Evolutionary conservation across 2,888 invertebrate species (phyloP).

Genomic region (Galerucella nymphaeae): DNA sequence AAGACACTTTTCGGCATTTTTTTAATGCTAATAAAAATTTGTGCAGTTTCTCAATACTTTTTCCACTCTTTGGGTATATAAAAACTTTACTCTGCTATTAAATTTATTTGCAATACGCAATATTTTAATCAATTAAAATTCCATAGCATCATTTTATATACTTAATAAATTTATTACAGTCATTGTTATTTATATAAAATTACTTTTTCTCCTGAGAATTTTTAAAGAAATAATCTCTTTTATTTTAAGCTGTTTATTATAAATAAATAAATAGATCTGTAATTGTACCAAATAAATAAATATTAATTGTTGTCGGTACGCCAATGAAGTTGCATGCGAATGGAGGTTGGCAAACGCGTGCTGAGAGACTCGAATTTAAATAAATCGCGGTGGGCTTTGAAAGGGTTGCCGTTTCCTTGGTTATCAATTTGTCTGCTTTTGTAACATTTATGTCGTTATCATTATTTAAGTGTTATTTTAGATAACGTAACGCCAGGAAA

Average conservation of each 20-base stretch:
- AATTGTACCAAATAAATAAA: too few relatives aligned
- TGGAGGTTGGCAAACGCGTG: constrained; percentile 30
- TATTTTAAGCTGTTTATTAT: too few relatives aligned
- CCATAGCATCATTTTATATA: background rate
- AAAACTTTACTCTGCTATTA: background rate
- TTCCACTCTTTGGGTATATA: background rate
- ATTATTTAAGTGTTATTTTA: constrained; percentile 21
- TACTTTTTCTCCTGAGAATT: background rate
- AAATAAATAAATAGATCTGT: too few relatives aligned
- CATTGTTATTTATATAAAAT: constrained; percentile 17
- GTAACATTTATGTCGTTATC: constrained; percentile 31
- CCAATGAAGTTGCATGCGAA: constrained; percentile 25
- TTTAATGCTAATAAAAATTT: too few relatives aligned
- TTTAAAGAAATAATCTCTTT: background rate
- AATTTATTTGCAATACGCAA: background rate
- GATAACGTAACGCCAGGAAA: background rate
- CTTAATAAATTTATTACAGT: constrained; percentile 16
- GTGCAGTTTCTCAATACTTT: too few relatives aligned
- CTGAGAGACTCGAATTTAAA: constrained; percentile 29
- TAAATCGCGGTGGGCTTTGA: constrained; percentile 31
- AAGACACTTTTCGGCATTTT: too few relatives aligned
- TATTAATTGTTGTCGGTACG: background rate
- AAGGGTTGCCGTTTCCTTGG: constrained; percentile 34
- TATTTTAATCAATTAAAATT: constrained; percentile 9
- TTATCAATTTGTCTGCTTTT: constrained; percentile 35